These are phyloP conservation scores for Syngnathoides biaculeatus DNA, from an alignment of 2,113 vertebrate genomes.

Conservation along the genomic window DNA sequence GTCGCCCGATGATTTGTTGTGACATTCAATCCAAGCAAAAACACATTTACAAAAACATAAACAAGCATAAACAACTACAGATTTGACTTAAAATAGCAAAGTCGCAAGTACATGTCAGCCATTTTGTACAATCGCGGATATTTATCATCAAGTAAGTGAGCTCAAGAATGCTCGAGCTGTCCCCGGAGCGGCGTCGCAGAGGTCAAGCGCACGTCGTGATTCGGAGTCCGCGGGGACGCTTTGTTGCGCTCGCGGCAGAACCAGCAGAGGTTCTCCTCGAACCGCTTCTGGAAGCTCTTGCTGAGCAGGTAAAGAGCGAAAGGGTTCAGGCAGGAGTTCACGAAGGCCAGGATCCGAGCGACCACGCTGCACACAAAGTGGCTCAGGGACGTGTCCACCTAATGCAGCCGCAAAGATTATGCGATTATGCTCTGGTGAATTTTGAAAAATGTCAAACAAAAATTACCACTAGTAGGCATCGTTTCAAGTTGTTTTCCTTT, in stretches of 20 bases:
- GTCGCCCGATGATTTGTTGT: too few species aligned
- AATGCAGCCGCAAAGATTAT: background rate
- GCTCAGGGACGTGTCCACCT: conserved; percentile 88
- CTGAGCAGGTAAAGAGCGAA: conserved; percentile 95
- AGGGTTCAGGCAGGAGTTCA: conserved; percentile 94
- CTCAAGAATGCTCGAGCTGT: conserved; percentile 82
- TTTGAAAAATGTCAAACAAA: too few species aligned
- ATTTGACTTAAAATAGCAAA: too few species aligned
- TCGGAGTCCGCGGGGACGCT: conserved; percentile 69
- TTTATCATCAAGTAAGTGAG: too few species aligned
- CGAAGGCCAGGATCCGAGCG: conserved; percentile 90
- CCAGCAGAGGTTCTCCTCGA: conserved; percentile 89
- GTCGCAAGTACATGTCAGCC: too few species aligned
- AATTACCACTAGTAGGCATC: too few species aligned
- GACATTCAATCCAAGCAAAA: too few species aligned
- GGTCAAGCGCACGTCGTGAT: conserved; percentile 78
- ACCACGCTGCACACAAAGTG: conserved; percentile 86
- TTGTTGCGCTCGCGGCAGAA: conserved; percentile 68
- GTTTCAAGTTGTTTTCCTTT: too few species aligned
- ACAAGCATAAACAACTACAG: too few species aligned
- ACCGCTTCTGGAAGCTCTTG: conserved; percentile 91
- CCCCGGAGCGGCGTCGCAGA: conserved; percentile 84
- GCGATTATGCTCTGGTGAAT: background rate
- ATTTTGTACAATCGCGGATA: too few species aligned
- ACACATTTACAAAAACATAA: too few species aligned